Conservation (phyloP, 2,888 invertebrate genomes). For the Drosophila mimetica region DNA sequence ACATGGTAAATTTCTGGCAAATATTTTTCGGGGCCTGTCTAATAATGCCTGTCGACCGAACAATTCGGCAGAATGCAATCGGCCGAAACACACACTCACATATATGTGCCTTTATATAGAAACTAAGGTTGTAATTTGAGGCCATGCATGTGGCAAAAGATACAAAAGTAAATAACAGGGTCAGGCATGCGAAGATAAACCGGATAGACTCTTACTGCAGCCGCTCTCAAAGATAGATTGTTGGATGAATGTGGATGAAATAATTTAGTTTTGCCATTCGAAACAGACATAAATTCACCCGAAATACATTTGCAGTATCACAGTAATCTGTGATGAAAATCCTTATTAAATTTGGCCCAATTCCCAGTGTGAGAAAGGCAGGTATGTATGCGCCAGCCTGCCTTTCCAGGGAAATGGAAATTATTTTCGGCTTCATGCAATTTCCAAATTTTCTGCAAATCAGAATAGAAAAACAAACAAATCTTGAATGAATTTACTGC, state of each 20-base stretch:
- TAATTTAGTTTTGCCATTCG: constrained; percentile 33
- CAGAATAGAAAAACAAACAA: constrained; percentile 28
- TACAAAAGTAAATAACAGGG: constrained; percentile 38
- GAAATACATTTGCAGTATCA: constrained; percentile 27
- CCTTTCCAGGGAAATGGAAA: constrained; percentile 3
- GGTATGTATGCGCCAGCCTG: not conserved
- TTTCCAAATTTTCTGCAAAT: constrained; percentile 47
- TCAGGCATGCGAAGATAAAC: constrained; percentile 33
- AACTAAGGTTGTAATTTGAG: constrained; percentile 27
- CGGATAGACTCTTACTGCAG: constrained; percentile 9
- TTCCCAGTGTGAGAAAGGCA: not conserved
- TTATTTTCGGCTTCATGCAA: constrained; percentile 52
- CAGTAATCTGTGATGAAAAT: constrained; percentile 38
- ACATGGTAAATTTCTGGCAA: constrained; percentile 31
- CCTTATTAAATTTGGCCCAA: constrained; percentile 22
- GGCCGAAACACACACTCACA: not conserved
- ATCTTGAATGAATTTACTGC: constrained; percentile 55
- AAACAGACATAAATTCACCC: constrained; percentile 39
- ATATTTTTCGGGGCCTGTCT: constrained; percentile 22
- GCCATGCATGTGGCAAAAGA: constrained; percentile 29
- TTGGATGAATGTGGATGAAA: constrained; percentile 12
- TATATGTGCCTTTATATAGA: not conserved
- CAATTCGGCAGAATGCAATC: constrained; percentile 19
- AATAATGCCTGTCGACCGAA: constrained; percentile 11
- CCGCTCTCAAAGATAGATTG: constrained; percentile 3